Conservation (phyloP, 2,113 vertebrate species). For the Vulpes ferrilata region DNA sequence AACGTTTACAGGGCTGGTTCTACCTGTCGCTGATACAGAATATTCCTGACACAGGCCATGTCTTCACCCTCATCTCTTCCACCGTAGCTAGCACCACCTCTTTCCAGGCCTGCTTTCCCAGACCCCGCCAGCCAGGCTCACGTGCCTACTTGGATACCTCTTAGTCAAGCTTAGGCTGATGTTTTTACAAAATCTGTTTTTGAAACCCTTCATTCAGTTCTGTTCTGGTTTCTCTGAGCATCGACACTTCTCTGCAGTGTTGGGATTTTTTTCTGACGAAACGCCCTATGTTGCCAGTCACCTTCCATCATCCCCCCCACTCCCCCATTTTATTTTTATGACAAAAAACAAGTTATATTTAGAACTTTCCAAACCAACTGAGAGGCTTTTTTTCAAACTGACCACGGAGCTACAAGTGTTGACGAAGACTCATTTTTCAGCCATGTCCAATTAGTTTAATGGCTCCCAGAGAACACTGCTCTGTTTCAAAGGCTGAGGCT, state of each 20-base stretch:
- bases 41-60: not conserved
- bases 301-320: not conserved
- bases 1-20: not conserved
- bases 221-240: constrained; percentile 55
- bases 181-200: constrained; percentile 37
- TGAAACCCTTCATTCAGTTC: constrained; percentile 34
- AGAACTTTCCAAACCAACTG: constrained; percentile 67
- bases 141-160: not conserved
- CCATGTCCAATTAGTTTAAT: constrained; percentile 75
- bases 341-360: constrained; percentile 71
- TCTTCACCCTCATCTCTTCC: not conserved
- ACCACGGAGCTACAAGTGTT: constrained; percentile 8
- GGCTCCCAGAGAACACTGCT: constrained; percentile 65
- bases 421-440: constrained; percentile 63
- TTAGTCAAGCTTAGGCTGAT: not conserved
- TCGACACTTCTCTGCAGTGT: not conserved
- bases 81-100: not conserved
- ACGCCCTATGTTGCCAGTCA: not conserved
- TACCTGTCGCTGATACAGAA: not conserved
- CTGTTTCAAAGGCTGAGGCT: constrained; percentile 59
- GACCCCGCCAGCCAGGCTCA: not conserved
- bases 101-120: not conserved
- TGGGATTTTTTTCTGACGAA: not conserved
- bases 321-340: constrained; percentile 62
- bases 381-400: not conserved